Percentiles rank a stretch among this genome's conserved stretches.
Conservation (phyloP, 1,140 invertebrate genomes). For the Drosophila kurseongensis region DNA sequence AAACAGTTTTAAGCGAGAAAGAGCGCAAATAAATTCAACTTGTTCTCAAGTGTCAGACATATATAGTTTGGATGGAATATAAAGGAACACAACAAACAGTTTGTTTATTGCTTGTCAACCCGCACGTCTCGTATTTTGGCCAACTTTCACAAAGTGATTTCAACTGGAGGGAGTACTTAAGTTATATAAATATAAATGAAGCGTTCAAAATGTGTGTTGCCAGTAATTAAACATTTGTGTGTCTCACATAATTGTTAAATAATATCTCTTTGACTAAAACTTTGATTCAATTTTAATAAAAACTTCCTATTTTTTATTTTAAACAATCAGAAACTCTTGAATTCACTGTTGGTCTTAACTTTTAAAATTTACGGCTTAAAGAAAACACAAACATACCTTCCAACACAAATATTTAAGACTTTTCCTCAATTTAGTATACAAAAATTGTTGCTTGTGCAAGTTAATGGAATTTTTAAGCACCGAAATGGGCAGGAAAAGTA, state of each 20-base stretch:
- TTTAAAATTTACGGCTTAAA: no score
- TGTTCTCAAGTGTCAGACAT: slow-evolving; percentile 48
- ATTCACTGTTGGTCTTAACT: no score
- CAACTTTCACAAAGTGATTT: neutral
- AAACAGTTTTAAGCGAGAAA: slow-evolving; percentile 38
- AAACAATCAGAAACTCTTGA: no score
- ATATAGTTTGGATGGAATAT: neutral
- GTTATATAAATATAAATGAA: neutral
- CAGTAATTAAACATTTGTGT: no score
- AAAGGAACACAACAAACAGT: slow-evolving; percentile 20
- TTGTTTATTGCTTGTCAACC: slow-evolving; percentile 3
- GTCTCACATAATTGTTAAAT: no score
- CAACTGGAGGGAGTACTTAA: neutral
- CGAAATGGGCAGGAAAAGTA: neutral
- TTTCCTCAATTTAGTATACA: neutral
- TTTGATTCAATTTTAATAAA: no score
- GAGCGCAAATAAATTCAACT: slow-evolving; percentile 62
- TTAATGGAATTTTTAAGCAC: slow-evolving; percentile 39
- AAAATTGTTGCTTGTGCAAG: slow-evolving; percentile 12
- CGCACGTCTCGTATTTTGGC: neutral
- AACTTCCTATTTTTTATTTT: no score
- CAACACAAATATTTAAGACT: neutral
- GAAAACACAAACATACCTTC: no score
- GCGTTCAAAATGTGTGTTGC: no score
- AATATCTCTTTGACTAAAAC: no score